Conservation (phyloP, 2,113 vertebrate species). For the Megaceryle maxima region DNA sequence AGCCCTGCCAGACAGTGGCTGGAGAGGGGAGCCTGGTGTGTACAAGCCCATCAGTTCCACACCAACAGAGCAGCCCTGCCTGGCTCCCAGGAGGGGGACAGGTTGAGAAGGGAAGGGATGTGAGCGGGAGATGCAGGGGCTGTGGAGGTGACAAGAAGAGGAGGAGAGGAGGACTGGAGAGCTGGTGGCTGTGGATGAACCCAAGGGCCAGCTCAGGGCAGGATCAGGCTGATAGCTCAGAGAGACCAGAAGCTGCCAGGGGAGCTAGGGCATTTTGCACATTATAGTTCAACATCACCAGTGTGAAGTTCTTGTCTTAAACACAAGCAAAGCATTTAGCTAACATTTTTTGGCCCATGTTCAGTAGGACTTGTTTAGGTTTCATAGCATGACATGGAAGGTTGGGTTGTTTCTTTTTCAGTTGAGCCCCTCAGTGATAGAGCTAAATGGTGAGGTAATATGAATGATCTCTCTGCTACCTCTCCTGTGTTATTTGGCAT, state of each 20-base stretch:
- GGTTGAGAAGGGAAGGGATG: background rate
- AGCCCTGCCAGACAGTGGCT: fast-evolving
- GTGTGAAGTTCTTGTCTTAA: background rate
- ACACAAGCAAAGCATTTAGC: background rate
- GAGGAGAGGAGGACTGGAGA: background rate
- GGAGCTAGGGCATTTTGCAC: background rate
- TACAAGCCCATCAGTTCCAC: background rate
- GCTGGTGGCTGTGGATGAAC: background rate
- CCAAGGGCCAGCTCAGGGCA: background rate
- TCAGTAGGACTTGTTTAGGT: background rate
- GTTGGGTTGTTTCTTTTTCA: background rate
- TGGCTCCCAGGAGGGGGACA: fast-evolving
- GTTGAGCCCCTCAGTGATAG: background rate
- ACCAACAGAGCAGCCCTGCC: background rate
- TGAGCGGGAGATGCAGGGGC: fast-evolving
- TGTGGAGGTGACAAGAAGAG: fast-evolving
- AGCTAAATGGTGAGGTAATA: background rate
- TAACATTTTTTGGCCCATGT: fast-evolving
- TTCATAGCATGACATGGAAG: fast-evolving
- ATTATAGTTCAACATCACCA: background rate
- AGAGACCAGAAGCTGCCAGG: background rate
- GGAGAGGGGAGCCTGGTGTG: fast-evolving
- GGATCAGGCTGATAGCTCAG: background rate
- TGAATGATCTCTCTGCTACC: background rate
- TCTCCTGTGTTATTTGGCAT: background rate